Percentiles rank a stretch among this genome's conserved stretches.
These are phyloP conservation scores for Corythucha ciliata DNA, from an alignment of 2,888 invertebrate species.

Conservation along the genomic window DNA sequence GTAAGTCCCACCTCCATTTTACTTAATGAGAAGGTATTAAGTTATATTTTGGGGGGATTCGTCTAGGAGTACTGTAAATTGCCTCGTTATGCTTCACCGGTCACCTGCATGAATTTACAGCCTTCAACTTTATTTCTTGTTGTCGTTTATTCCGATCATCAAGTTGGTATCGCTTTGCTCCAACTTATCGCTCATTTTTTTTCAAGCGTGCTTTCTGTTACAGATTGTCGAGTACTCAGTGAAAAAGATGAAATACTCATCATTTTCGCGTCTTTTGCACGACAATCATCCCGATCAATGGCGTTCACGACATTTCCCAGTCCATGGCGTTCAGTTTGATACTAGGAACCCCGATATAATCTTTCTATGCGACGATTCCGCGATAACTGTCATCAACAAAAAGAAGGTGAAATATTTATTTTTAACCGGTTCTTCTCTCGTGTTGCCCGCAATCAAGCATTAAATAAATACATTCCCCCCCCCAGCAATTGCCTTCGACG, in stretches of 20 bases:
- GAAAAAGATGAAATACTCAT: slow-evolving; percentile 51
- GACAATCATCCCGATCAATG: slow-evolving; percentile 49
- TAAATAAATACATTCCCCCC: no score
- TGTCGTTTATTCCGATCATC: slow-evolving; percentile 68
- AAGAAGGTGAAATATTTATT: no score
- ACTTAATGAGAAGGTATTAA: background rate
- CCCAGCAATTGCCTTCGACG: no score
- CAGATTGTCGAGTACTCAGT: slow-evolving; percentile 70
- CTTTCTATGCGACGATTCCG: slow-evolving; percentile 62
- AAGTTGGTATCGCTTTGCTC: slow-evolving; percentile 45
- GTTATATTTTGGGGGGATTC: slow-evolving; percentile 20
- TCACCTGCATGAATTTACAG: slow-evolving; percentile 63
- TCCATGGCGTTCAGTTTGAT: slow-evolving; percentile 55
- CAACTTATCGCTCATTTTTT: slow-evolving; percentile 1
- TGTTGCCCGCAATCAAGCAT: no score
- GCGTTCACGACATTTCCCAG: slow-evolving; percentile 50
- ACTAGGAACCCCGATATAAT: slow-evolving; percentile 53
- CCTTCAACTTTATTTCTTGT: slow-evolving; percentile 51
- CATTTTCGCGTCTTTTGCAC: slow-evolving; percentile 51
- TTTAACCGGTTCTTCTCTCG: no score
- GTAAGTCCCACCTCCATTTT: slow-evolving; percentile 8
- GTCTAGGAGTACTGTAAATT: slow-evolving; percentile 49
- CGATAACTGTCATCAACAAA: slow-evolving; percentile 54
- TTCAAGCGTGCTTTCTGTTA: slow-evolving; percentile 33
- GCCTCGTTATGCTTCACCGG: slow-evolving; percentile 59